Evolutionary conservation across 2,797 vertebrate genomes (phyloP).

Genomic region (Peromyscus melanophrys): DNA sequence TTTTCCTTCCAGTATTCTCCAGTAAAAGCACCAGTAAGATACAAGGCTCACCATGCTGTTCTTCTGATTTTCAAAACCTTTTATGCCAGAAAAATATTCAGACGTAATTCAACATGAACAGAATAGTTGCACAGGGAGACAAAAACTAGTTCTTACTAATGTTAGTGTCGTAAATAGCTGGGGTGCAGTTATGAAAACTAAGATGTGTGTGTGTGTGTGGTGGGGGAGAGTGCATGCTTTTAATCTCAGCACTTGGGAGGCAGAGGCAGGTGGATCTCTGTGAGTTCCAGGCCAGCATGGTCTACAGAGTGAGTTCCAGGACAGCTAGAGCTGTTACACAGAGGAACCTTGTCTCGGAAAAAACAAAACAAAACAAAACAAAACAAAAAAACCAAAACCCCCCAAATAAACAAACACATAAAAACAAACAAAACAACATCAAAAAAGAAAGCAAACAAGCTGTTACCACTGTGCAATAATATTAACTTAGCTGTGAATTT

Average conservation of each 20-base stretch:
- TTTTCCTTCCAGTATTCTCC: background rate
- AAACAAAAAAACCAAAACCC: background rate
- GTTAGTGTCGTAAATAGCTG: background rate
- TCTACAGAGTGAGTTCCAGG: background rate
- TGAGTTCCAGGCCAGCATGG: background rate
- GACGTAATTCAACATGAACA: constrained; percentile 36
- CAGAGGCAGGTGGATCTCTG: background rate
- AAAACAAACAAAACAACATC: background rate
- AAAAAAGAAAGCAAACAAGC: background rate
- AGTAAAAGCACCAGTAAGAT: background rate
- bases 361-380: too few relatives aligned
- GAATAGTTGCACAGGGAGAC: background rate
- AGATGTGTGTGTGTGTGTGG: background rate
- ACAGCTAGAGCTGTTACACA: background rate
- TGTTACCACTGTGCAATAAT: background rate
- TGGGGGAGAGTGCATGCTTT: background rate
- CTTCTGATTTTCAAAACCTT: background rate
- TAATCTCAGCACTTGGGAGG: background rate
- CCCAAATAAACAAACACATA: too few relatives aligned
- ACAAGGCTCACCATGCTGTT: background rate
- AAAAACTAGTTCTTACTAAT: background rate
- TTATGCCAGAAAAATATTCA: background rate
- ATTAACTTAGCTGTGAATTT: background rate
- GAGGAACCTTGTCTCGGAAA: too few relatives aligned
- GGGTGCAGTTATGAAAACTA: background rate